Conservation (phyloP, 2,888 invertebrate genomes). For the Nephrotoma guestfalica region DNA sequence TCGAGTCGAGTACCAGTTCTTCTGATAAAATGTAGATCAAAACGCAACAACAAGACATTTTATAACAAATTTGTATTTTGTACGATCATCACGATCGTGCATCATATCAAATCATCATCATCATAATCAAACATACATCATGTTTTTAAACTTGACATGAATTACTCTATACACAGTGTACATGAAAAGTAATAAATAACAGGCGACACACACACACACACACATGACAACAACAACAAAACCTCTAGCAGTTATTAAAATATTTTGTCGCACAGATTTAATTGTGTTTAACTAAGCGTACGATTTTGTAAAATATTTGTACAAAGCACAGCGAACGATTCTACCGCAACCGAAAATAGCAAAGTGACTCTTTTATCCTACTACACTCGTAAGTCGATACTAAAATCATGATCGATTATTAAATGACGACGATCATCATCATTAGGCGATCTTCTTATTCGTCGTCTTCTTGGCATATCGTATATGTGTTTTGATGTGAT, state of each 20-base stretch:
- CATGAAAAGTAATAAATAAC: not conserved
- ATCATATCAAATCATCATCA: not conserved
- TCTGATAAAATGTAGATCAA: not conserved
- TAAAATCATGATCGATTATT: not conserved
- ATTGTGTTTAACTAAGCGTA: not conserved
- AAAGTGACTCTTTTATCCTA: not conserved
- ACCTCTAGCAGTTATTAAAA: not conserved
- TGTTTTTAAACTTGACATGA: not conserved
- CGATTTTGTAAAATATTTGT: not conserved
- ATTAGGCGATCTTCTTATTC: not conserved
- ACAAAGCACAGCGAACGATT: not conserved
- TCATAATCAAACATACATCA: not conserved
- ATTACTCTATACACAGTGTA: not conserved
- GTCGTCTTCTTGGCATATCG: not conserved
- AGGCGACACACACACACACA: too few species aligned
- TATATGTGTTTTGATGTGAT: not conserved
- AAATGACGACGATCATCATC: not conserved
- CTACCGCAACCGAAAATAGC: not conserved
- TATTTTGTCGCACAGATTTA: not conserved
- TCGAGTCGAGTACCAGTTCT: not conserved
- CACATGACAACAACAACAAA: not conserved
- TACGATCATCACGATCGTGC: not conserved
- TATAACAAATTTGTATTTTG: not conserved
- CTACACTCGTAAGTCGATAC: not conserved
- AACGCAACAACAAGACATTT: not conserved